phyloP scores from a whole-genome alignment of 2,888 invertebrate genomes.

The Lucinisca nassula region DNA sequence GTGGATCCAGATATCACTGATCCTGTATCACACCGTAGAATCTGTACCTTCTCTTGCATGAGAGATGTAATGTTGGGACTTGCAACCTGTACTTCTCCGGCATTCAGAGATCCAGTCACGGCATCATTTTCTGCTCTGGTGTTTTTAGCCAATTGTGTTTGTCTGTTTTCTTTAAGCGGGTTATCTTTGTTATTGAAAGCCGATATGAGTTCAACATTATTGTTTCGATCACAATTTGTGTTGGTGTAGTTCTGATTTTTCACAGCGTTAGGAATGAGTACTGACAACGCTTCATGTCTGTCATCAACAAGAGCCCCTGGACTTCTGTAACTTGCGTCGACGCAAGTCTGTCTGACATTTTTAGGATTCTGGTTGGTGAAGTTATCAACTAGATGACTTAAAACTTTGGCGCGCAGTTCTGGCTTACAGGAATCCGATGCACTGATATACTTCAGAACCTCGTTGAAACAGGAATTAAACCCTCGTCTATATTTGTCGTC shows the following conservation, averaged over 20 bases:
- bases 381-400: conserved; percentile 59
- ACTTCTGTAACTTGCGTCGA: not conserved
- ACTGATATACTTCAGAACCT: conserved; percentile 58
- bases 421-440: conserved; percentile 48
- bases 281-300: not conserved
- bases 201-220: not conserved
- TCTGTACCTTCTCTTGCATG: not conserved
- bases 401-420: conserved; percentile 56
- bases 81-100: not conserved
- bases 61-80: not conserved
- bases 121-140: too few relatives aligned
- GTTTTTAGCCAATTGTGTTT: too few relatives aligned
- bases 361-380: conserved; percentile 3
- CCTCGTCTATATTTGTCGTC: conserved; percentile 62
- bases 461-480: conserved; percentile 63
- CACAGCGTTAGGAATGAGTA: not conserved
- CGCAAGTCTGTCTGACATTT: not conserved
- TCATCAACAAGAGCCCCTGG: not conserved
- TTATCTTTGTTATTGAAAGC: not conserved
- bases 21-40: not conserved
- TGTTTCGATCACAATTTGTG: not conserved
- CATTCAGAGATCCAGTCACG: too few relatives aligned
- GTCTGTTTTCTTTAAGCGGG: not conserved
- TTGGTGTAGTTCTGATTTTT: not conserved
- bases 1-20: not conserved